Percentiles rank a stretch among this genome's conserved stretches.
Evolutionary conservation across 2,888 invertebrate species (phyloP).

Genomic region (Nomada ferruginata): DNA sequence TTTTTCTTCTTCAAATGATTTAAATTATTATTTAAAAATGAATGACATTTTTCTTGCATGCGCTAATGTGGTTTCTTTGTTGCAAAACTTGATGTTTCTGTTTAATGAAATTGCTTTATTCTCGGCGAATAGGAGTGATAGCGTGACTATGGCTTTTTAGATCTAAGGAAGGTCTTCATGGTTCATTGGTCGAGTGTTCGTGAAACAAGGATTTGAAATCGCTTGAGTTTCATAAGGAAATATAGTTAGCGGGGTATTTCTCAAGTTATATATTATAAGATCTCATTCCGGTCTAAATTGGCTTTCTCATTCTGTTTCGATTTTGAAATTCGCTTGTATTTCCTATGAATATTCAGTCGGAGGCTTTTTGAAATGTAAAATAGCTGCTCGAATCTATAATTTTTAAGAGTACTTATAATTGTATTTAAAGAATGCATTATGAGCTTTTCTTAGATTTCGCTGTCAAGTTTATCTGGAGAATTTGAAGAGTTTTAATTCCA

Average conservation of each 20-base stretch:
- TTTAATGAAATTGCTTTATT: background rate
- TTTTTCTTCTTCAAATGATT: too few species aligned
- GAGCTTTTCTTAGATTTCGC: background rate
- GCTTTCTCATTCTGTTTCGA: background rate
- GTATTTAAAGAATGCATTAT: background rate
- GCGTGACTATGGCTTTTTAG: background rate
- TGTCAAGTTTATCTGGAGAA: constrained; percentile 5
- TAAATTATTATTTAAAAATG: too few species aligned
- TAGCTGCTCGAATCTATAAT: background rate
- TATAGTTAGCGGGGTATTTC: background rate
- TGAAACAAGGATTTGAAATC: constrained; percentile 12
- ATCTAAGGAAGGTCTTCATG: constrained; percentile 10
- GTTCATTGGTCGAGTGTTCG: constrained; percentile 7
- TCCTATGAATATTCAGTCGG: constrained; percentile 1
- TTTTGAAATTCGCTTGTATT: constrained; percentile 3
- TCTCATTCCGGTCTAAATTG: background rate
- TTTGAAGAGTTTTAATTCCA: constrained; percentile 1
- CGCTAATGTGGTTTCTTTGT: too few species aligned
- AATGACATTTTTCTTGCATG: too few species aligned
- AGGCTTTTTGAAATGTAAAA: background rate
- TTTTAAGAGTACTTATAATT: background rate
- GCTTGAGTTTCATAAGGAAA: constrained; percentile 16
- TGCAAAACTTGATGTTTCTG: too few species aligned
- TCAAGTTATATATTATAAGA: background rate
- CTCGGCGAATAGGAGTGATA: background rate